Evolutionary conservation across 2,797 vertebrate species (phyloP).

Genomic region (Champsocephalus esox): DNA sequence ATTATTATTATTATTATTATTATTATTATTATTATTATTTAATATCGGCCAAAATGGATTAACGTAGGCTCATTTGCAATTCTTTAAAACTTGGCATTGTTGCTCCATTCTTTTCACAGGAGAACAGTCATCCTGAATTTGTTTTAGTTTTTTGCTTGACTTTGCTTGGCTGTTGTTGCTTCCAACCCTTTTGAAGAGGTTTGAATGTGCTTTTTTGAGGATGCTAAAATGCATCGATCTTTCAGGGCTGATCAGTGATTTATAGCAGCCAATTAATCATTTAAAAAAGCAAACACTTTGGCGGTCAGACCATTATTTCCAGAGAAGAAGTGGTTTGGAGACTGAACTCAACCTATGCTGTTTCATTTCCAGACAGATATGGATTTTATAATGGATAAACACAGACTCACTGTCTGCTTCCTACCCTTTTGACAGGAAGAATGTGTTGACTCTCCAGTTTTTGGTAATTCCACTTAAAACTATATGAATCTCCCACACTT

Average conservation of each 20-base stretch:
- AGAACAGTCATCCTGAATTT: conserved; percentile 38
- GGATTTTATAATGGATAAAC: conserved; percentile 77
- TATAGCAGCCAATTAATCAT: conserved; percentile 57
- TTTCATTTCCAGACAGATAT: conserved; percentile 71
- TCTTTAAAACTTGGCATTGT: conserved; percentile 53
- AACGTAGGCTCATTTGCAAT: conserved; percentile 61
- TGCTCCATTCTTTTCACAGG: conserved; percentile 12
- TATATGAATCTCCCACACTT: conserved; percentile 34
- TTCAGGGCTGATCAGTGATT: conserved; percentile 32
- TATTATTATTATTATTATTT: conserved; percentile 37
- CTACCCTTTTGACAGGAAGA: conserved; percentile 68
- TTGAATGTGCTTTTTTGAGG: conserved; percentile 12
- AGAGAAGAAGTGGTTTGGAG: conserved; percentile 22
- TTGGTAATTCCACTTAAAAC: conserved; percentile 62
- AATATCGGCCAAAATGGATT: conserved; percentile 29
- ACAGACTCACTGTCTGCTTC: conserved; percentile 72
- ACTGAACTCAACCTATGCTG: conserved; percentile 31
- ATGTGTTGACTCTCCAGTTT: conserved; percentile 67
- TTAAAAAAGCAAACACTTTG: conserved; percentile 37
- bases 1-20: conserved; percentile 6
- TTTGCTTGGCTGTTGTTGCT: conserved; percentile 1
- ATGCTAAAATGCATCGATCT: conserved; percentile 29
- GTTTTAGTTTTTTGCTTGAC: conserved; percentile 33
- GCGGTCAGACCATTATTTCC: conserved; percentile 33
- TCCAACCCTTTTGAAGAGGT: conserved; percentile 21